Base-by-base conservation (phyloP, 1,140 invertebrate genomes). In the Hesperophylax magnus region DNA sequence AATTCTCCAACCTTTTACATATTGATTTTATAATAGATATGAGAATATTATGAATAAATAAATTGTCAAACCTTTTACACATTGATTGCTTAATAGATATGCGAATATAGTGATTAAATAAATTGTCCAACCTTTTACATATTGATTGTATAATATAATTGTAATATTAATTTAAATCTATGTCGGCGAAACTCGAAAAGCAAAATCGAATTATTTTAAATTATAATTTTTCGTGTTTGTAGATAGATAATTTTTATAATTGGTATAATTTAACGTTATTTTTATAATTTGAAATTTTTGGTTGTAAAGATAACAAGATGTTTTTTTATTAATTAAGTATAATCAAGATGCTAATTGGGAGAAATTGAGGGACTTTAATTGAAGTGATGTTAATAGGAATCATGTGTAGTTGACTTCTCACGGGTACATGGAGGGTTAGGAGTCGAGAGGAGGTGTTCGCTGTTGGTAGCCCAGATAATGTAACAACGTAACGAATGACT, bases 401-500 rank as follows among this genome's bases (percentile, higher is more conserved):
- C 24, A 9, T 20, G n/a, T 61, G 58, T 61, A 61, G 11, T 22
- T 61, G 0, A 47, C 39, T 47, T 61, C 9, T 61, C 58, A 24
- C 58, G 18, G 18, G 56, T 11, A 8, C 56, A 58, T 20, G 11
- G n/a, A 11, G 56, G 56, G 56, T 22, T 58, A 58, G 18, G 58
- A 24, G 58, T 14, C 24, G 58, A 20, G 58, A 24, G 18, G 11
- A 11, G 58, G 58, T 20, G 58, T 3, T 22, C 6, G 58, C 18
- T 7, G 52, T 39, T 72, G 47, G 24, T 56, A 77, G 20, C 78
- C 78, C 39, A 56, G 78, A 80, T 78, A 81, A 71, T 52, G 69
- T 72, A 75, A 75, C 71, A 47, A 81, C 65, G 79, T 78, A 79
- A 78, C 67, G 47, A 61, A 79, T 83, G 82, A 83, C 82, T 83